Evolutionary conservation across 2,888 invertebrate genomes (phyloP).

Genomic region (Galeruca laticollis): DNA sequence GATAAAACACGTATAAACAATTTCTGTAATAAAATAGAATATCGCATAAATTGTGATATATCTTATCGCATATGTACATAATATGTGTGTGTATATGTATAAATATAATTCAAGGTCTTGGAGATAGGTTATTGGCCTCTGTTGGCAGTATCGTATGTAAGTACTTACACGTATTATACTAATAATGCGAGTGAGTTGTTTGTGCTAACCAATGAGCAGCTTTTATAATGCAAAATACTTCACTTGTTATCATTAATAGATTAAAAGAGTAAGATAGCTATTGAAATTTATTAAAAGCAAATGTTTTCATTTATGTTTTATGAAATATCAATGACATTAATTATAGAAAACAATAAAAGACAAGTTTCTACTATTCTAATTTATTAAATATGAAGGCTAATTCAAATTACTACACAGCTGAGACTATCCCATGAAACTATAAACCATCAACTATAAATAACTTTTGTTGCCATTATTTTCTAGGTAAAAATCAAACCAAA

Average conservation of each 20-base stretch:
- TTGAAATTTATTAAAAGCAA: not conserved
- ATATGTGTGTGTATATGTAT: not conserved
- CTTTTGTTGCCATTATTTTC: too few species aligned
- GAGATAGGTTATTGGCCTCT: conserved; percentile 16
- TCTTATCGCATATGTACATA: conserved; percentile 15
- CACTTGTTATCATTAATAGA: conserved; percentile 27
- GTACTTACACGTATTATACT: conserved; percentile 11
- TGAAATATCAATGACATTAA: too few species aligned
- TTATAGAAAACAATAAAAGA: too few species aligned
- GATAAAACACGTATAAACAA: conserved; percentile 1
- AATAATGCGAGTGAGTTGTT: conserved; percentile 4
- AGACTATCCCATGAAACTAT: too few species aligned
- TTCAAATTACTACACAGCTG: too few species aligned
- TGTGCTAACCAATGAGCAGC: conserved; percentile 16
- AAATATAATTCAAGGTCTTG: conserved; percentile 15
- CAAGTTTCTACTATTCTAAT: too few species aligned
- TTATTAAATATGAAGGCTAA: too few species aligned
- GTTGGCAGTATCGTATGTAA: conserved; percentile 8
- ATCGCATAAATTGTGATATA: conserved; percentile 7
- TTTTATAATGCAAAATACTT: conserved; percentile 33
- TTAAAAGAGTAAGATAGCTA: not conserved
- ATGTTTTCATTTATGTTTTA: not conserved
- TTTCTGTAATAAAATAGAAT: conserved; percentile 6
- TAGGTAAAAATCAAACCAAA: too few species aligned
- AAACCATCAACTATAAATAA: too few species aligned